Evolutionary conservation across 2,888 invertebrate species (phyloP), one percentile per base, ranked within the genome.

Genomic region (Ommatoiulus sabulosus): DNA sequence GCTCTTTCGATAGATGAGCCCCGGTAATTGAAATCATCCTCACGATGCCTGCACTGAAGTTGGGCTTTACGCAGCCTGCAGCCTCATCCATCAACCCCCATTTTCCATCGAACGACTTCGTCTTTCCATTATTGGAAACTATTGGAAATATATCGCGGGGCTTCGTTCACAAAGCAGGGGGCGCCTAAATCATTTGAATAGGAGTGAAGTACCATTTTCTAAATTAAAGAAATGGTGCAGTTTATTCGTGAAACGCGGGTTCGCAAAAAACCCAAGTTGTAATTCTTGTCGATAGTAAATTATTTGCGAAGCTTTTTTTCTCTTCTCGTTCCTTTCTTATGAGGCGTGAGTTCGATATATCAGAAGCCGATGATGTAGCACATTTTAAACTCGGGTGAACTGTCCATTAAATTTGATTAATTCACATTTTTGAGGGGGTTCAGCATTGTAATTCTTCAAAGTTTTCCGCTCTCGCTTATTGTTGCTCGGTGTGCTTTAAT

Each of bases 111-210:
- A 80, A 80, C 80, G 80, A 80, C 80, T 80, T 80, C 80, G 80
- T 80, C 80, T 80, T 80, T 80, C 80, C 80, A 80, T 80, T 80
- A 80, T 80, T 80, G 80, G 80, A 80, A 80, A 80, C 80, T 80
- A 80, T 80, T 80, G 80, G 80, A 80, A 80, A 80, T 80, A 80
- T 80, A 80, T 80, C 80, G 80, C 35, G 80, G 80, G 80, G 80
- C 80, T 80, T 80, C 80, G 80, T 35, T 35, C 80, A 80, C 80
- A 80, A 80, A 80, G 80, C 80, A 80, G 80, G 80, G 80, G 80
- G 80, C 80, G 80, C 80, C 80, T 80, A 80, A 80, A 80, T 80
- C 80, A 80, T 80, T 80, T 80, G 80, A 80, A 80, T 80, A 80
- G 80, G 80, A 80, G 80, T 80, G 80, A 80, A 80, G 80, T 80